These are phyloP conservation scores for Notothenia rossii DNA, from an alignment of 2,113 vertebrate species.

Conservation along the genomic window DNA sequence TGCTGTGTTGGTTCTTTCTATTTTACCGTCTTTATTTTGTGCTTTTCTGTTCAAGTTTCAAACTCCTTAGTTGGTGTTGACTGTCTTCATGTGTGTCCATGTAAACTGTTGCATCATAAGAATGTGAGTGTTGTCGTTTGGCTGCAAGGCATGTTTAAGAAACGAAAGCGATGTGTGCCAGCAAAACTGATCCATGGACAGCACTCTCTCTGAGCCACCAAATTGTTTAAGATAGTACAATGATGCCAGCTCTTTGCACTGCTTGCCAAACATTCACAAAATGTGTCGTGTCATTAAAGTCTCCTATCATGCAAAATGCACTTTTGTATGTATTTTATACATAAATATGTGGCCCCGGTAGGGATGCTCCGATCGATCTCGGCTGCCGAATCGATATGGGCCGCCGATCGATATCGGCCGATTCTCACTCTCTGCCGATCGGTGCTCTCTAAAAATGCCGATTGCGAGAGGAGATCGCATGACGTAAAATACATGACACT, in stretches of 20 bases:
- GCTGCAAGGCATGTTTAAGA: constrained; percentile 15
- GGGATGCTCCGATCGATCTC: too few species aligned
- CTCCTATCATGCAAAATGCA: too few species aligned
- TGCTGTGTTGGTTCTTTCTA: not conserved
- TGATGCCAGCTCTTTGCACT: constrained; percentile 18
- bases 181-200: constrained; percentile 6
- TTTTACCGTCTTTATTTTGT: not conserved
- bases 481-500: too few species aligned
- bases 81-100: not conserved
- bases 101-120: constrained; percentile 14
- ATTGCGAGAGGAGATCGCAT: too few species aligned
- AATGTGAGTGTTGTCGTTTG: constrained; percentile 12
- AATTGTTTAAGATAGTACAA: not conserved
- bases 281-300: too few species aligned
- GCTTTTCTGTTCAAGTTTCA: not conserved
- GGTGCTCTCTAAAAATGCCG: too few species aligned
- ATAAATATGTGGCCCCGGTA: too few species aligned
- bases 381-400: too few species aligned
- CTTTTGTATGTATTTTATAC: too few species aligned
- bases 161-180: constrained; percentile 10
- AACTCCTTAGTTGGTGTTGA: not conserved
- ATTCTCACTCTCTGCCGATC: too few species aligned
- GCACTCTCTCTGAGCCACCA: constrained; percentile 5
- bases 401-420: too few species aligned
- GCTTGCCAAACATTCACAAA: not conserved